Conservation (phyloP, 2,888 invertebrate genomes). For the Rhamphomyia laevipes region DNA sequence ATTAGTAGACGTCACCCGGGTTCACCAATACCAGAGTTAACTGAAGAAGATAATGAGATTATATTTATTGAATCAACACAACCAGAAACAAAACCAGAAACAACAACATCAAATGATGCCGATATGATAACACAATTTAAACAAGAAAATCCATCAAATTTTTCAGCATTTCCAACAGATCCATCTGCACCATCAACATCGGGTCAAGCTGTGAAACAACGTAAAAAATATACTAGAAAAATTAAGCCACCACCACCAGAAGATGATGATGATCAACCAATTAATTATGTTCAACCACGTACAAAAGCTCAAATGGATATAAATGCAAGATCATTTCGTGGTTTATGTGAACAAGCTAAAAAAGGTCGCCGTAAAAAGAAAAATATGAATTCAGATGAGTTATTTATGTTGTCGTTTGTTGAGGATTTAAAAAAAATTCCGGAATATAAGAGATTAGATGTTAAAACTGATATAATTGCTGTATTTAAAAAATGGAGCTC, state of each 20-base stretch:
- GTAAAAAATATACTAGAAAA: background rate
- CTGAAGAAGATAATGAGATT: constrained; percentile 34
- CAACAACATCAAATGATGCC: constrained; percentile 18
- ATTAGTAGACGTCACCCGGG: constrained; percentile 34
- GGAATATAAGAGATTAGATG: constrained; percentile 31
- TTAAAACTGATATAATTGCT: constrained; percentile 33
- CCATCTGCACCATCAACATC: background rate
- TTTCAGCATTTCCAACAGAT: background rate
- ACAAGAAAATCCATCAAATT: background rate
- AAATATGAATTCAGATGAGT: constrained; percentile 27
- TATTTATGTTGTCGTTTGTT: constrained; percentile 30
- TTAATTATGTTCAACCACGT: background rate
- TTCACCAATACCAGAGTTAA: constrained; percentile 32
- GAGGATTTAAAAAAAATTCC: constrained; percentile 34
- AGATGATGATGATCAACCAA: background rate
- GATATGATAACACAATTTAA: background rate
- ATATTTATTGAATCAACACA: constrained; percentile 26
- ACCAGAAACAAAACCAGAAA: constrained; percentile 12
- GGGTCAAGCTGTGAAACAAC: background rate
- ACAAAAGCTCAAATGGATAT: background rate
- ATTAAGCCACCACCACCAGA: background rate
- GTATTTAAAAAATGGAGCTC: constrained; percentile 28
- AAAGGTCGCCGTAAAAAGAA: background rate
- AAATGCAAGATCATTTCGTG: background rate
- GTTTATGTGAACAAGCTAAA: background rate